Percentiles rank a stretch among this genome's conserved stretches.
phyloP scores from a whole-genome alignment of 1,140 invertebrate species.

The Drosophila grimshawi region DNA sequence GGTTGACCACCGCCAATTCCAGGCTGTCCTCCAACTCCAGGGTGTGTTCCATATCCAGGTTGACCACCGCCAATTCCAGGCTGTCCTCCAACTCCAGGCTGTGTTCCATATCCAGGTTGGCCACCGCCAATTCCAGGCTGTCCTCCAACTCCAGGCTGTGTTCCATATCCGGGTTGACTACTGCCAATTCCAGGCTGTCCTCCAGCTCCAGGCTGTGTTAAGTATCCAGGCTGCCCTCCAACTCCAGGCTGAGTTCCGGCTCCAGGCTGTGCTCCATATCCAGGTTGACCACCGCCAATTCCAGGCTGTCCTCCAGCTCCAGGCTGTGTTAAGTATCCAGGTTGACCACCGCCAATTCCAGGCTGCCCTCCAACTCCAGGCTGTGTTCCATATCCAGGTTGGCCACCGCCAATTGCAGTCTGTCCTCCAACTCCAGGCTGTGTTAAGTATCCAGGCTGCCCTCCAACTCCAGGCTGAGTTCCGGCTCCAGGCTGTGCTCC shows the following conservation, averaged over 20 bases:
- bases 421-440: slow-evolving; percentile 15
- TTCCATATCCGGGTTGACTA: slow-evolving; percentile 28
- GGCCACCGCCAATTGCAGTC: slow-evolving; percentile 2
- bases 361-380: slow-evolving; percentile 9
- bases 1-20: background rate
- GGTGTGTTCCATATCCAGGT: slow-evolving; percentile 25
- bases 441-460: slow-evolving; percentile 1
- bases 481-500: slow-evolving; percentile 6
- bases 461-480: slow-evolving; percentile 10
- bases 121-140: slow-evolving; percentile 17
- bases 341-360: slow-evolving; percentile 16
- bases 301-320: slow-evolving; percentile 14
- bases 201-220: slow-evolving; percentile 13
- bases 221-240: slow-evolving; percentile 25
- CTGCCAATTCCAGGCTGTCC: slow-evolving; percentile 19
- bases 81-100: slow-evolving; percentile 15
- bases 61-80: background rate
- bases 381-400: background rate
- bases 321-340: slow-evolving; percentile 22
- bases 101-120: slow-evolving; percentile 17
- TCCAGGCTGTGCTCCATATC: slow-evolving; percentile 20
- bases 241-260: slow-evolving; percentile 17
- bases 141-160: slow-evolving; percentile 10
- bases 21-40: slow-evolving; percentile 9
- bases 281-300: slow-evolving; percentile 9